Evolutionary conservation across 2,113 vertebrate species (phyloP).

Genomic region (Crocuta crocuta): DNA sequence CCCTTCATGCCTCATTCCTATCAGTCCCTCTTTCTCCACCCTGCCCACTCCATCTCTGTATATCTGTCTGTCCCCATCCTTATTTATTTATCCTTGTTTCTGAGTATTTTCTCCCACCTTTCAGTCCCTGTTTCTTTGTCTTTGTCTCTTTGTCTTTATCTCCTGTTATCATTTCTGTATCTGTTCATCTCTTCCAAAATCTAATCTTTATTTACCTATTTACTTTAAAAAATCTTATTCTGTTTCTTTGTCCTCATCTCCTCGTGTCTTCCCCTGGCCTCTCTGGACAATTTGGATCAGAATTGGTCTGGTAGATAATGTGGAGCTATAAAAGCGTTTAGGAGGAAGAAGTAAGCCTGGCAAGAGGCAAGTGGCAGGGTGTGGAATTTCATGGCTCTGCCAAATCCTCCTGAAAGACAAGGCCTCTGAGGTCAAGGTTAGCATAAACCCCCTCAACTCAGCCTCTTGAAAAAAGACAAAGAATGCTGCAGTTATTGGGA

Average conservation of each 20-base stretch:
- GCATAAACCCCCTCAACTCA: constrained; percentile 68
- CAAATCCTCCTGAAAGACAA: constrained; percentile 72
- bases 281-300: constrained; percentile 56
- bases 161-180: constrained; percentile 24
- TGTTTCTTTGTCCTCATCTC: constrained; percentile 45
- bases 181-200: not conserved
- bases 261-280: constrained; percentile 33
- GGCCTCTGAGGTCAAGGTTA: constrained; percentile 80
- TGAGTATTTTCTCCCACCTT: not conserved
- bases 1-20: not conserved
- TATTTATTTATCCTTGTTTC: constrained; percentile 1
- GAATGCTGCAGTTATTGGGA: constrained; percentile 78
- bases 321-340: constrained; percentile 73
- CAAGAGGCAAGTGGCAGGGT: constrained; percentile 75
- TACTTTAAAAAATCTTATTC: constrained; percentile 10
- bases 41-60: not conserved
- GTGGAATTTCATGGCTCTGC: constrained; percentile 80
- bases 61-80: not conserved
- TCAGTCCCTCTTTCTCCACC: not conserved
- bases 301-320: constrained; percentile 72
- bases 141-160: constrained; percentile 48
- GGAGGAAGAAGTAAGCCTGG: constrained; percentile 70
- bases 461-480: constrained; percentile 77
- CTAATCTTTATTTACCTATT: constrained; percentile 46
- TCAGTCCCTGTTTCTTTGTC: constrained; percentile 26